Evolutionary conservation across 2,888 invertebrate species (phyloP), one percentile per base, ranked within the genome.

Genomic region (Entomobrya proxima): DNA sequence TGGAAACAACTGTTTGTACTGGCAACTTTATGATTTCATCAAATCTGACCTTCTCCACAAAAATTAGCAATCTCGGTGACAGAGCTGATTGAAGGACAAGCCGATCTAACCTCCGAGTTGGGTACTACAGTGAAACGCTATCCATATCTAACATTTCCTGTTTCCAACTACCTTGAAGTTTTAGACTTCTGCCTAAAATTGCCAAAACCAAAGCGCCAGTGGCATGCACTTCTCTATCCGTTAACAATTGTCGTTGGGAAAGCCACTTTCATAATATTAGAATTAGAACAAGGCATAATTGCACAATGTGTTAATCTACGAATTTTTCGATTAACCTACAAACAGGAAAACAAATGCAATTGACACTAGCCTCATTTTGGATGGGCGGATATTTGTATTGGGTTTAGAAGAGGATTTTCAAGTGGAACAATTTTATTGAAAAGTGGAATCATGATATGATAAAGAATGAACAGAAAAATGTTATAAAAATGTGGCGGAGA

Each of bases 151-250:
- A 50, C 21, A 0, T 75, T 30, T 15, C 6, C 76, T 0, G 24
- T 32, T 7, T 13, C 35, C 11, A 4, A 13, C 1, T 69, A 58
- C 27, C 6, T 11, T 2, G 32, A 40, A 15, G 4, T 4, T 6
- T n/a, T 84, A 13, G 11, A 18, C 1, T 84, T 84, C 30, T 76
- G 40, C 5, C 11, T 84, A 9, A 67, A 50, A 30, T n/a, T 4
- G 0, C 72, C 76, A 21, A 4, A 52, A 3, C 18, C 27, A 7
- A 13, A 13, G 1, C 24, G 67, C 5, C 27, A 67, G 4, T 84
- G 83, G 83, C 2, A 69, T 13, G 69, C 77, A 7, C 32, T 84
- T 2, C 40, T 84, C 4, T 6, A 67, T 30, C 83, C 83, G 4
- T 47, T 84, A 1, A 11, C 27, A 7, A 4, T 30, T 1, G 2